Percentiles rank a stretch among this genome's conserved stretches.
Conservation (phyloP, 2,797 vertebrate genomes). For the Picus viridis region DNA sequence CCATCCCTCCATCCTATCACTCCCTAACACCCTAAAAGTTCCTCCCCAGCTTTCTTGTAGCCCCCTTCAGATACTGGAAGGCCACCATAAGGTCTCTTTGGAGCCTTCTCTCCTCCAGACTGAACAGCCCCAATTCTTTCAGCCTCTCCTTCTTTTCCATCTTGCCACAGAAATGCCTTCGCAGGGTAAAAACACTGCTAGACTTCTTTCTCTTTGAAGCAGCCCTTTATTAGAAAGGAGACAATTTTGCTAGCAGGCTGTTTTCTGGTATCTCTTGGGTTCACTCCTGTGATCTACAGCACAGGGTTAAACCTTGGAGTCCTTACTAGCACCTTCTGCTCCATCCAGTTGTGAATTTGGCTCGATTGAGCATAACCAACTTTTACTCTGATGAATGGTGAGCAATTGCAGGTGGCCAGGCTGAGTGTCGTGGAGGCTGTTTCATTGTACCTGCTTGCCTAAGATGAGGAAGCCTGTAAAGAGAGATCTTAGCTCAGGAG, state of each 20-base stretch:
- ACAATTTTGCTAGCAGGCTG: conserved; percentile 34
- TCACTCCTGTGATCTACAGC: neutral
- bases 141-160: neutral
- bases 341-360: neutral
- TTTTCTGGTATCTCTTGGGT: conserved; percentile 28
- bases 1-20: too few species aligned
- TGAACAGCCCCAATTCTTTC: too few species aligned
- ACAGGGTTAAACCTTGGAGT: neutral
- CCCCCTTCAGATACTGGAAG: too few species aligned
- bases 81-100: too few species aligned
- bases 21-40: too few species aligned
- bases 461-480: neutral
- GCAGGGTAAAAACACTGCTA: neutral
- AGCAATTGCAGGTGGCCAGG: neutral
- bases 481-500: neutral
- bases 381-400: neutral
- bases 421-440: neutral
- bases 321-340: neutral
- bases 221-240: conserved; percentile 8
- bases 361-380: neutral
- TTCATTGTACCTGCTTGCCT: neutral
- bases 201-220: conserved; percentile 31
- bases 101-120: too few species aligned
- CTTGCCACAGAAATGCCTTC: conserved; percentile 9
- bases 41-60: too few species aligned